Base-by-base conservation (phyloP, 2,888 invertebrate genomes). In the Aquatica leii region DNA sequence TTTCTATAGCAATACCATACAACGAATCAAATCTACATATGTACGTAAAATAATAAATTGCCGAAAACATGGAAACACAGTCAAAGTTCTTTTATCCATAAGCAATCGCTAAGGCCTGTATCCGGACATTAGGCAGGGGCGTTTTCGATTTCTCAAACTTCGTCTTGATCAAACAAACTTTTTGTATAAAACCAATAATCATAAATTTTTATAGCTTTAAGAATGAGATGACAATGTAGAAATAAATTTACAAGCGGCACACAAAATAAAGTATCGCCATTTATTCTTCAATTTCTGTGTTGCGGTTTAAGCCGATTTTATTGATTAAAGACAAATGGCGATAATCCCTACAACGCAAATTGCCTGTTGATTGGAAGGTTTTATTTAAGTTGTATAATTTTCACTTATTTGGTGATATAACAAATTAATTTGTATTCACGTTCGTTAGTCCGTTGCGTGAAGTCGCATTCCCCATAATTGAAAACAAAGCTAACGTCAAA, bases 181-280 rank as follows among this genome's bases (percentile, higher is more conserved):
- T 46, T 46, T 46, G 4, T 20, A 46, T 18, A 46, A 46, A 46
- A 46, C 46, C 20, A 46, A 46, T 46, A 46, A 46, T 46, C 46
- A 46, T 46, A 46, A 46, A 46, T 46, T 46, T 46, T 46, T 46
- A 46, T 46, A 46, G 46, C 46, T 18, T 46, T 43, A 14, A 46
- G 46, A 46, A 18, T 46, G 18, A 46, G 20, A 46, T 46, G 18
- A 46, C 18, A 18, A 46, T 46, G 17, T 43, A 43, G 41, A 17
- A 43, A n/a, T 14, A 43, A 43, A 43, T 43, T 43, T 17, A 14
- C 41, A 15, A 43, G 17, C 14, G 17, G 15, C 17, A 43, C 14
- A 43, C 6, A 43, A 43, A 43, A 43, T 43, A 14, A 17, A 43
- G 41, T 14, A 4, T 43, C 17, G 14, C 8, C 15, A 14, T 14